Conservation (phyloP, 2,113 vertebrate genomes). For the Trichomycterus rosablanca region DNA sequence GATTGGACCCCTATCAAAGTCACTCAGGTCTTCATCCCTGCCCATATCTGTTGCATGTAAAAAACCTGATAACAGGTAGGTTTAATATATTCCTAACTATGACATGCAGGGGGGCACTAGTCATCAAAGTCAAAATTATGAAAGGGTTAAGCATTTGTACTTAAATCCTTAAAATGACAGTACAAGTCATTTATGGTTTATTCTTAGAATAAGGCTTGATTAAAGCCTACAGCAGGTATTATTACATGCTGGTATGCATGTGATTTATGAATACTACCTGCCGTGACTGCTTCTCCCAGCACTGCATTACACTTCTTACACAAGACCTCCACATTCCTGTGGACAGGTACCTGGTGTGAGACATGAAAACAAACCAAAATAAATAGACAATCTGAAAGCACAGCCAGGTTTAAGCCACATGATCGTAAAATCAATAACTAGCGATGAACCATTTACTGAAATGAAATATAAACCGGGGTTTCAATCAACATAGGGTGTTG, state of each 20-base stretch:
- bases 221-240: not conserved
- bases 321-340: slow-evolving; percentile 67
- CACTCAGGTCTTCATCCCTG: too few relatives aligned
- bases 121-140: too few relatives aligned
- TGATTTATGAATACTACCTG: slow-evolving; percentile 68
- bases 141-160: too few relatives aligned
- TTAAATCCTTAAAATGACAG: not conserved
- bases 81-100: too few relatives aligned
- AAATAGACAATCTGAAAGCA: slow-evolving; percentile 9
- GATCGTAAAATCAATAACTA: slow-evolving; percentile 27
- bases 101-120: too few relatives aligned
- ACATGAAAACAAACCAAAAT: slow-evolving; percentile 43
- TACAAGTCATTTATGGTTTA: not conserved
- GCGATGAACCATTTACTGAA: slow-evolving; percentile 20
- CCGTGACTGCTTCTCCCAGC: slow-evolving; percentile 79
- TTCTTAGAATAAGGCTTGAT: not conserved
- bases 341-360: slow-evolving; percentile 73
- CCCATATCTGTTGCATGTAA: too few relatives aligned
- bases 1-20: too few relatives aligned
- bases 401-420: slow-evolving; percentile 5
- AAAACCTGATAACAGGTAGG: too few relatives aligned
- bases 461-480: slow-evolving; percentile 12
- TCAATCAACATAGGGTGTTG: slow-evolving; percentile 13
- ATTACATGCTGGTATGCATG: not conserved
- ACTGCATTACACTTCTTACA: slow-evolving; percentile 81